Evolutionary conservation across 2,797 vertebrate genomes (phyloP), one percentile per base, ranked within the genome.

Genomic region (Mormyrops attenuatus): DNA sequence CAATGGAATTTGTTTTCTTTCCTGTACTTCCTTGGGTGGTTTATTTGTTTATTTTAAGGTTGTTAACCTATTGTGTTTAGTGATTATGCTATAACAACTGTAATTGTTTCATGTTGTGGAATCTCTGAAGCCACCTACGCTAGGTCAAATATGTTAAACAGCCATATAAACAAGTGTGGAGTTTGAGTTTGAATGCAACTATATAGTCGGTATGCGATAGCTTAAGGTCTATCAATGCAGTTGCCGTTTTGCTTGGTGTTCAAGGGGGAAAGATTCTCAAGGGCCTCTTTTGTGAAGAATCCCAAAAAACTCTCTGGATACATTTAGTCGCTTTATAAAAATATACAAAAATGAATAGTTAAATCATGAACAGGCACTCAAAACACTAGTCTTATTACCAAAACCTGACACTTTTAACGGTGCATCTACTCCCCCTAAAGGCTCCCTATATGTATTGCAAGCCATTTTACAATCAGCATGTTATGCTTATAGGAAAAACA

Each of bases 371-470:
- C 41, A 9, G 3, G 41, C 20, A 50, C 20, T 22, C n/a, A 82
- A n/a, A 82, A 20, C 20, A 47, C 80, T 26, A 6, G 20, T 49
- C 80, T 20, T 44, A 20, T 49, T 84, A 49, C n/a, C 41, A 49
- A 84, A 84, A 41, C 69, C 38, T 26, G 44, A n/a, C 5, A 49
- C 47, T 84, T 82, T 57, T 55, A 84, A 47, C 13, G 7, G 88
- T 60, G 52, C 77, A 55, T 84, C 34, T 84, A 60, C 88, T 84
- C 88, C 88, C 52, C 53, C 88, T 89, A 84, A 53, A 89, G 88
- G 88, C 5, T n/a, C n/a, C 34, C 34, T 84, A 41, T 55, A 34
- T 44, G 73, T 57, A 89, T 34, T 89, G 13, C 88, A 89, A 17
- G 11, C 17, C 11, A 82, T 13, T 89, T 57, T 41, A 82, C 5